These are phyloP conservation scores for Amiota mariae DNA, from an alignment of 2,888 invertebrate genomes.

Conservation along the genomic window DNA sequence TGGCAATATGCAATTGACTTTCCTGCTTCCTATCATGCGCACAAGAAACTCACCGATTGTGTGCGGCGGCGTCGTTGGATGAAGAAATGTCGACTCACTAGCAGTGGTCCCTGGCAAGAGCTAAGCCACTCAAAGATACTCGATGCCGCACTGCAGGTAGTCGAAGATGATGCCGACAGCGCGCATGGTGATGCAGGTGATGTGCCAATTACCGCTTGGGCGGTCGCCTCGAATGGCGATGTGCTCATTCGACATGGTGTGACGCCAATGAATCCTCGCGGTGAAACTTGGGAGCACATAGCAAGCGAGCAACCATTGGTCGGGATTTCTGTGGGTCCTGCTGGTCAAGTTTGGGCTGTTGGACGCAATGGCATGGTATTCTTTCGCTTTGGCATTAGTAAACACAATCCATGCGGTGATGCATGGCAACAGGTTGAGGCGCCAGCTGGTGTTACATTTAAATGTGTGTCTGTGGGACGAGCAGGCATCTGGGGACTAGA, in stretches of 20 bases:
- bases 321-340: slow-evolving; percentile 81
- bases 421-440: slow-evolving; percentile 88
- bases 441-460: slow-evolving; percentile 79
- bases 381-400: slow-evolving; percentile 83
- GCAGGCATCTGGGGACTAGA: slow-evolving; percentile 88
- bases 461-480: slow-evolving; percentile 83
- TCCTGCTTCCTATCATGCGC: slow-evolving; percentile 88
- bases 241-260: slow-evolving; percentile 88
- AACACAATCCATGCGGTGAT: slow-evolving; percentile 77
- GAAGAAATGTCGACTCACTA: slow-evolving; percentile 85
- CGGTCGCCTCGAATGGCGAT: slow-evolving; percentile 89
- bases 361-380: slow-evolving; percentile 89
- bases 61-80: slow-evolving; percentile 89
- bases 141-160: slow-evolving; percentile 84
- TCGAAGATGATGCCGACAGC: slow-evolving; percentile 72
- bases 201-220: slow-evolving; percentile 82
- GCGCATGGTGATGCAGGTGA: slow-evolving; percentile 66
- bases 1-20: slow-evolving; percentile 98
- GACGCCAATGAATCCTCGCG: slow-evolving; percentile 81
- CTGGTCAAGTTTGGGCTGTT: slow-evolving; percentile 86
- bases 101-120: slow-evolving; percentile 91
- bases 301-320: slow-evolving; percentile 85
- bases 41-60: slow-evolving; percentile 90
- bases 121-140: slow-evolving; percentile 89
- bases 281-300: slow-evolving; percentile 75